Percentiles rank a stretch among this genome's conserved stretches.
Conservation (phyloP, 2,113 vertebrate genomes). For the Aleadryas rufinucha region DNA sequence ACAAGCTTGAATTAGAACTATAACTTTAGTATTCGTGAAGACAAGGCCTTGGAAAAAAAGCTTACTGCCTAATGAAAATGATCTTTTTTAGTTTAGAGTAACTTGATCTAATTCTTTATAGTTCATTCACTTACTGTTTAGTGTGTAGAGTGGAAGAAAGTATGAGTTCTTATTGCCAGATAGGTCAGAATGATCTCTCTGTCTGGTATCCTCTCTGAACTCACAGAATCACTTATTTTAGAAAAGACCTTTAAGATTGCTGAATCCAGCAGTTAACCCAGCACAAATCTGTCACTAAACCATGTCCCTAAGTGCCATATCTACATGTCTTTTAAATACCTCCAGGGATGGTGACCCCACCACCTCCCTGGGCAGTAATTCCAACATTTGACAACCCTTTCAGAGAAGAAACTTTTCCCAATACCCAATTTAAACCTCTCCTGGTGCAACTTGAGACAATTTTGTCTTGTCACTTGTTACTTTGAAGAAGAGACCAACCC, state of each 20-base stretch:
- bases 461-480: neutral
- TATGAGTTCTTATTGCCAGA: neutral
- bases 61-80: neutral
- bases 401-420: neutral
- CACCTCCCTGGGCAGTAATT: neutral
- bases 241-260: neutral
- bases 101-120: neutral
- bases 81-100: neutral
- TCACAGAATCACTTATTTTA: neutral
- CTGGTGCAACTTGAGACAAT: neutral
- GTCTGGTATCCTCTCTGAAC: neutral
- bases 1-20: neutral
- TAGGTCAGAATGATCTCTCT: neutral
- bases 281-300: neutral
- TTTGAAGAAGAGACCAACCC: neutral
- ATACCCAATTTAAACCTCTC: neutral
- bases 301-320: neutral
- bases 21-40: neutral
- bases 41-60: neutral
- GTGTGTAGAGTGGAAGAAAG: neutral
- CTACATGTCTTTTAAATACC: accelerated
- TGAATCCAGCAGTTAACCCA: neutral
- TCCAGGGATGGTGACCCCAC: neutral
- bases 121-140: neutral
- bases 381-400: neutral